These are phyloP conservation scores for Ecliptopera silaceata DNA, from an alignment of 2,888 invertebrate species.

Conservation along the genomic window DNA sequence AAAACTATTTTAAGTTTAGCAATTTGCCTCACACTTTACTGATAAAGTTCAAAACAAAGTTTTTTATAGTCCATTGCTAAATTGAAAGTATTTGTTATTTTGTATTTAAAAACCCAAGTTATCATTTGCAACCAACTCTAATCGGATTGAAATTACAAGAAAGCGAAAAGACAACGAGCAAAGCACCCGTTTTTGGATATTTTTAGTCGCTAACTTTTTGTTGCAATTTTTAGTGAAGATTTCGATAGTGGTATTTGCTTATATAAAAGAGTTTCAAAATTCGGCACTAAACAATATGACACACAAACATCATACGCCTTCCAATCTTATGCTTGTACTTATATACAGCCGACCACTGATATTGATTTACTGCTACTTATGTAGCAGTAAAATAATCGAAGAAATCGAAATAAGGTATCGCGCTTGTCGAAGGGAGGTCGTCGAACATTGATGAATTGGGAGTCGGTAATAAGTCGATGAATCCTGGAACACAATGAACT, in stretches of 20 bases:
- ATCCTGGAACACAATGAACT: constrained; percentile 36
- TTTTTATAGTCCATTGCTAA: neutral
- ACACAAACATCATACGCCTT: no score
- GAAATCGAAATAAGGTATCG: constrained; percentile 58
- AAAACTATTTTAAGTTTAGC: constrained; percentile 47
- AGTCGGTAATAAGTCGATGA: constrained; percentile 32
- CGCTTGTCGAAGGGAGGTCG: constrained; percentile 44
- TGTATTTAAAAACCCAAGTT: neutral
- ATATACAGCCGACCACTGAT: no score
- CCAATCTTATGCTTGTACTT: no score
- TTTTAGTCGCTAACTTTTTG: no score
- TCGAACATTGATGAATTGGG: constrained; percentile 57
- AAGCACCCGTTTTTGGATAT: no score
- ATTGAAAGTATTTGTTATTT: constrained; percentile 6
- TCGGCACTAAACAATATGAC: no score
- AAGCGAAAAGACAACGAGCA: constrained; percentile 7
- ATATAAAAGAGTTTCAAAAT: constrained; percentile 66
- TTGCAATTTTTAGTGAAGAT: no score
- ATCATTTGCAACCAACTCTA: constrained; percentile 7
- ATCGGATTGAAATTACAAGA: constrained; percentile 18
- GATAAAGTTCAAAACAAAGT: constrained; percentile 5
- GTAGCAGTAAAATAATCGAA: constrained; percentile 67
- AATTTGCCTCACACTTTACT: constrained; percentile 23
- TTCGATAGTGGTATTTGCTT: no score
- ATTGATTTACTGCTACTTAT: no score